phyloP scores from a whole-genome alignment of 2,797 vertebrate genomes.

The Chelonia mydas region DNA sequence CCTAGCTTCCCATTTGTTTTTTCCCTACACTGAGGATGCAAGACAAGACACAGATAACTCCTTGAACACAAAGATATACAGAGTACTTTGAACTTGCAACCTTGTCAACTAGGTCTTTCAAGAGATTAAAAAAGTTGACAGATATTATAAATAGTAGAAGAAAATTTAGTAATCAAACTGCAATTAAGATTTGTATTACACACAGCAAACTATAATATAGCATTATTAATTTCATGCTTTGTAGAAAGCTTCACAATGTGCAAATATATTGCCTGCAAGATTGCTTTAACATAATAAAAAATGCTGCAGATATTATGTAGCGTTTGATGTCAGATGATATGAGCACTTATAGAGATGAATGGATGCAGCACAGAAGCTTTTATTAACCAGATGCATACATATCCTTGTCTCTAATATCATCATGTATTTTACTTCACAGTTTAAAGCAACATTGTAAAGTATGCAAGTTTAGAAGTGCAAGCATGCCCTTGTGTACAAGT shows the following conservation, averaged over 20 bases:
- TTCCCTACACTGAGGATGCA: neutral
- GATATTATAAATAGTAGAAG: neutral
- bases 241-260: constrained; percentile 64
- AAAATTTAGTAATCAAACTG: constrained; percentile 9
- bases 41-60: neutral
- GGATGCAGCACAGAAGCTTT: constrained; percentile 69
- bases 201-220: constrained; percentile 57
- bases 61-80: neutral
- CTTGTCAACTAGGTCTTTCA: neutral
- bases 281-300: constrained; percentile 53
- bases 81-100: neutral
- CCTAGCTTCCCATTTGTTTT: neutral
- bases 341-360: constrained; percentile 57
- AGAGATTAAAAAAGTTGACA: neutral
- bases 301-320: constrained; percentile 34
- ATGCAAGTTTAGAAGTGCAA: constrained; percentile 75
- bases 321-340: constrained; percentile 34
- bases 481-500: constrained; percentile 81
- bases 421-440: constrained; percentile 28
- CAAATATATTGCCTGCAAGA: constrained; percentile 61
- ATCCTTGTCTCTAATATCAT: constrained; percentile 16
- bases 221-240: constrained; percentile 68
- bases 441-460: constrained; percentile 67
- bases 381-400: constrained; percentile 37
- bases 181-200: constrained; percentile 9